Evolutionary conservation across 2,888 invertebrate genomes (phyloP).

Genomic region (Stenichneumon culpator): DNA sequence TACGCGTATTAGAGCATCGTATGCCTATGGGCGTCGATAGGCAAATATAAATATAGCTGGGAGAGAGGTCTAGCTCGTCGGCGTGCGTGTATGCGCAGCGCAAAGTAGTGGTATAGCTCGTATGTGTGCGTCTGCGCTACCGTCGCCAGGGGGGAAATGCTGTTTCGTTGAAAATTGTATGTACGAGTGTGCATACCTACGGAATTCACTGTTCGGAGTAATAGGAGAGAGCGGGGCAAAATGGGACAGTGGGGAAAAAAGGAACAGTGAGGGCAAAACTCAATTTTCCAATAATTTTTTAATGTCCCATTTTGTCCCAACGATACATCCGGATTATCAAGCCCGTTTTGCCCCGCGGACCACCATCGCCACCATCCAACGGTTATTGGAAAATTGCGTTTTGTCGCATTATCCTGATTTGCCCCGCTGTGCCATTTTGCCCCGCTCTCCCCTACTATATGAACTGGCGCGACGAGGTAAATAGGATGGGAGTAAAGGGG

Average conservation of each 20-base stretch:
- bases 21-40: slow-evolving; percentile 25
- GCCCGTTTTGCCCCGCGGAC: too few relatives aligned
- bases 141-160: not conserved
- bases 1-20: slow-evolving; percentile 11
- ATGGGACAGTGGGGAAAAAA: too few relatives aligned
- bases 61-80: not conserved
- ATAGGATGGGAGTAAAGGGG: not conserved
- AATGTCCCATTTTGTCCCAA: too few relatives aligned
- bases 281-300: too few relatives aligned
- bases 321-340: too few relatives aligned
- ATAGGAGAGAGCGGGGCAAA: too few relatives aligned
- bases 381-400: too few relatives aligned
- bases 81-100: not conserved
- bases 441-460: too few relatives aligned
- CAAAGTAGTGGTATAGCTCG: not conserved
- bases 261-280: too few relatives aligned
- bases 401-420: too few relatives aligned
- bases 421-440: too few relatives aligned
- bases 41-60: slow-evolving; percentile 42
- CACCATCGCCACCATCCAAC: too few relatives aligned
- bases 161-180: not conserved
- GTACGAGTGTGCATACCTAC: not conserved
- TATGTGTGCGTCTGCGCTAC: not conserved
- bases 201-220: not conserved
- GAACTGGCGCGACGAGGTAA: not conserved